phyloP scores from a whole-genome alignment of 2,797 vertebrate genomes.

The Gouania willdenowi region DNA sequence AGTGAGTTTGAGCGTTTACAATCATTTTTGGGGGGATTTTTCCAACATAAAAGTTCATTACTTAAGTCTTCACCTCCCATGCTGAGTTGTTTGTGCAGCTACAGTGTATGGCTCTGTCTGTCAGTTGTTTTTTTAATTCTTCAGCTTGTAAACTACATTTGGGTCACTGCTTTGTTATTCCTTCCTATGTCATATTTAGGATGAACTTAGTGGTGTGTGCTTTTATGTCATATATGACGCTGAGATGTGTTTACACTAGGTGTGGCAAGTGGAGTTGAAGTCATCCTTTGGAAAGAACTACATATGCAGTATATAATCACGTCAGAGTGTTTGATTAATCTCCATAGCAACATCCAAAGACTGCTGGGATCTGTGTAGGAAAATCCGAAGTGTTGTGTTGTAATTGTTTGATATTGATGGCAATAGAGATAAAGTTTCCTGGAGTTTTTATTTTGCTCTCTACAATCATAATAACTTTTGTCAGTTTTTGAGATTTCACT shows the following conservation, averaged over 20 bases:
- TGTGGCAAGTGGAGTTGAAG: slow-evolving; percentile 52
- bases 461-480: no score
- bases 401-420: no score
- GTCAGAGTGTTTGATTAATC: slow-evolving; percentile 30
- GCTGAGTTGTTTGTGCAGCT: background rate
- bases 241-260: slow-evolving; percentile 63
- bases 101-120: background rate
- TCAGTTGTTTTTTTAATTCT: slow-evolving; percentile 7
- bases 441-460: no score
- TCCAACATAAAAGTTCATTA: background rate
- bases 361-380: slow-evolving; percentile 12
- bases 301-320: slow-evolving; percentile 26
- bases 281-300: slow-evolving; percentile 45
- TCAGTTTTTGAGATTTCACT: no score
- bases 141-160: slow-evolving; percentile 16
- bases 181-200: slow-evolving; percentile 28
- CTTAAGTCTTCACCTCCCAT: no score
- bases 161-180: slow-evolving; percentile 7
- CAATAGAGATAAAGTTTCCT: no score
- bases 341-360: slow-evolving; percentile 47
- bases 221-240: slow-evolving; percentile 48
- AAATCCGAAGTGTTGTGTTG: no score
- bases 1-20: slow-evolving; percentile 80
- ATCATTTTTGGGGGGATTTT: background rate
- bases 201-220: slow-evolving; percentile 25